Evolutionary conservation across 2,888 invertebrate genomes (phyloP), one percentile per base, ranked within the genome.

Genomic region (Drosophila diplacantha): DNA sequence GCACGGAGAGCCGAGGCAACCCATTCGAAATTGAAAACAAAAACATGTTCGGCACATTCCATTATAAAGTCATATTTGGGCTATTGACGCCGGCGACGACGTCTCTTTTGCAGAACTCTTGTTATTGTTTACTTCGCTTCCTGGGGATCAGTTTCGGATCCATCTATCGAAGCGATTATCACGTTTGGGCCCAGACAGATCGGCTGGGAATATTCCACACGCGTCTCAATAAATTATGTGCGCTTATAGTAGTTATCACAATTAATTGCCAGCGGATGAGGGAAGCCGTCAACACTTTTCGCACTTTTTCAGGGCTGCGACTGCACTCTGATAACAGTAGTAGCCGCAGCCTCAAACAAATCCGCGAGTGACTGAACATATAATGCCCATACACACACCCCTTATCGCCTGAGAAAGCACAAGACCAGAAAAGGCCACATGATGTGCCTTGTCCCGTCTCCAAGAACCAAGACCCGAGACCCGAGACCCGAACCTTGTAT

Each of bases 341-440:
- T 67, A 59, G 54, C 52, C 54, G 69, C 63, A 61, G 56, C 54
- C 57, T 56, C 62, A 69, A 71, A 67, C 75, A 69, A 73, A 83
- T 70, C 74, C 39, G 41, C 50, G 47, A 56, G 53, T 74, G 56
- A 70, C 67, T 65, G 59, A 72, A 66, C 61, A 69, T 62, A 65
- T 59, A 52, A 37, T 49, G 22, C 14, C 51, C 56, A 31, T 20
- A 34, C 29, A 18, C 34, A 51, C 41, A 35, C 26, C 11, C 38
- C 69, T 84, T 79, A 82, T 79, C 79, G 77, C 81, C 72, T 74
- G 79, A 66, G 83, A 82, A 69, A 47, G 66, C 68, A 39, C 53
- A 52, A 47, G 59, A 67, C 53, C 65, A 63, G 26, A 39, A 50
- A 39, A 66, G 65, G 65, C 72, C 68, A 73, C 43, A 35, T 38